These are phyloP conservation scores for Gavia stellata DNA, from an alignment of 2,113 vertebrate genomes.

Conservation along the genomic window DNA sequence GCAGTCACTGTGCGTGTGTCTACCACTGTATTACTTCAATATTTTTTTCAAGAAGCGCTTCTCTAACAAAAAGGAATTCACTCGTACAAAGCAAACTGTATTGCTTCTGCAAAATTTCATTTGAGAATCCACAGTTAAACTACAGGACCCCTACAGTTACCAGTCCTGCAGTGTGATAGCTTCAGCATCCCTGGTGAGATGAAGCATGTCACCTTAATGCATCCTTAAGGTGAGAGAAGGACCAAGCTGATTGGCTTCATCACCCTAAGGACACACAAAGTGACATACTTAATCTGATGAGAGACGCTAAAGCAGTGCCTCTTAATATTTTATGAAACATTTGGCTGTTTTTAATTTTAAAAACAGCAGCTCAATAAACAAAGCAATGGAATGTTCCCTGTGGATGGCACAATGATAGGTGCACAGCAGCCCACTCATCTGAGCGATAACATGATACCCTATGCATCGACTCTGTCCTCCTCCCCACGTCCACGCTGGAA, in stretches of 20 bases:
- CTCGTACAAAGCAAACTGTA: background rate
- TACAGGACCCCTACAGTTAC: conserved; percentile 36
- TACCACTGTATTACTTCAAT: conserved; percentile 26
- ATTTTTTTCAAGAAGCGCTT: background rate
- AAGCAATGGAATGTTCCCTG: background rate
- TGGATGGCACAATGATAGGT: background rate
- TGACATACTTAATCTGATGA: conserved; percentile 42
- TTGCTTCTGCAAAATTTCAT: conserved; percentile 50
- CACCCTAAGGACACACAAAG: conserved; percentile 33
- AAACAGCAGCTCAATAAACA: conserved; percentile 28
- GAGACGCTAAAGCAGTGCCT: background rate
- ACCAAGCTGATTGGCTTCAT: conserved; percentile 21
- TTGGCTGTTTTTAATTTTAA: conserved; percentile 43
- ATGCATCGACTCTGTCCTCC: background rate
- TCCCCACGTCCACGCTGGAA: background rate
- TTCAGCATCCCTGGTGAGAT: conserved; percentile 37
- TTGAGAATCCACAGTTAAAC: conserved; percentile 33
- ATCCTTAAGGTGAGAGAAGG: conserved; percentile 29
- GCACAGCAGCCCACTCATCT: background rate
- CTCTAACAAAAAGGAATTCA: conserved; percentile 45
- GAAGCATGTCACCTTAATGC: conserved; percentile 47
- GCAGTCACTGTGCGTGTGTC: background rate
- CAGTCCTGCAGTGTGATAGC: conserved; percentile 3
- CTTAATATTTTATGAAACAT: conserved; percentile 51
- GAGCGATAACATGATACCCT: background rate